Conservation (phyloP, 2,113 vertebrate genomes). For the Cisticola juncidis region DNA sequence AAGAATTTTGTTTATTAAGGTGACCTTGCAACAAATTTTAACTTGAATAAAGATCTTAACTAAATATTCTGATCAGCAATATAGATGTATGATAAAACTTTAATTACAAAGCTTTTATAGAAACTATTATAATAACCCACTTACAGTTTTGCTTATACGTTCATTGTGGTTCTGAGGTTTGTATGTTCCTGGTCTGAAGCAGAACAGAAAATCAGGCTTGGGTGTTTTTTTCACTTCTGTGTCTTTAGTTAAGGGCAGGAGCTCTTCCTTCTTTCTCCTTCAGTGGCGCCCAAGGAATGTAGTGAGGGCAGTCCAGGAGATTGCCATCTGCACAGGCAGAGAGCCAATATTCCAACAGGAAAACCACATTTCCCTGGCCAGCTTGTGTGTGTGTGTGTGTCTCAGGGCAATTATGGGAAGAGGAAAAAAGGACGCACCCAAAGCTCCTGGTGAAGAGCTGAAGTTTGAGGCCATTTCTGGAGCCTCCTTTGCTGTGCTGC, state of each 20-base stretch:
- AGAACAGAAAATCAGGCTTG: background rate
- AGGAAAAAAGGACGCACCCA: background rate
- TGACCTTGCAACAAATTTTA: slow-evolving; percentile 12
- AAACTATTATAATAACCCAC: slow-evolving; percentile 13
- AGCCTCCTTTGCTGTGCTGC: background rate
- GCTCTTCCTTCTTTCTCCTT: background rate
- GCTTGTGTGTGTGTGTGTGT: background rate
- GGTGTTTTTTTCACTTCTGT: background rate
- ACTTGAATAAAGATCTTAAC: slow-evolving; percentile 16
- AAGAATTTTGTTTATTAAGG: slow-evolving; percentile 36
- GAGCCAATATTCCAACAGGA: background rate
- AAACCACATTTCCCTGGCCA: background rate
- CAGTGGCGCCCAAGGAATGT: background rate
- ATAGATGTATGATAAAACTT: slow-evolving; percentile 32
- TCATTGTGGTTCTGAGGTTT: background rate
- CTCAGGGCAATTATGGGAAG: background rate
- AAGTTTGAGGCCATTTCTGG: background rate
- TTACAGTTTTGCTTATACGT: background rate
- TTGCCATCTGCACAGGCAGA: background rate
- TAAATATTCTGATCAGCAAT: slow-evolving; percentile 27
- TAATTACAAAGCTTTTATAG: slow-evolving; percentile 52
- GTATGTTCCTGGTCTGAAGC: background rate
- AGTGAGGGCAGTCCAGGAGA: background rate
- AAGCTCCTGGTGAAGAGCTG: background rate
- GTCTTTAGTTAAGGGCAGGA: background rate